Conservation (phyloP, 1,140 invertebrate species). For the Latrodectus geometricus region DNA sequence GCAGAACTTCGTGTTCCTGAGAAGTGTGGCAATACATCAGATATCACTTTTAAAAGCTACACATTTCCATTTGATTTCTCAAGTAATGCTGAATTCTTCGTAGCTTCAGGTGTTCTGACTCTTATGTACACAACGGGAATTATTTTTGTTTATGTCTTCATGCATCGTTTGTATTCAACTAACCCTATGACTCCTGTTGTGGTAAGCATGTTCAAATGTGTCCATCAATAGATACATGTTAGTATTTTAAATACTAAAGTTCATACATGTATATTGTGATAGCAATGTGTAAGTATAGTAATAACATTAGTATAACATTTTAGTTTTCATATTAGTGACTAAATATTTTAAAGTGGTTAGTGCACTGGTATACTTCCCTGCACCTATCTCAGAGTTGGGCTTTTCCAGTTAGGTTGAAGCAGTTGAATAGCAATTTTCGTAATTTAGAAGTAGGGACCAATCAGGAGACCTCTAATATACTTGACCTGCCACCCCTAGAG, state of each 20-base stretch:
- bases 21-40: conserved; percentile 32
- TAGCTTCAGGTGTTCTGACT: conserved; percentile 77
- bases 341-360: too few species aligned
- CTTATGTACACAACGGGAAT: conserved; percentile 75
- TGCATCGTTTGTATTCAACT: conserved; percentile 74
- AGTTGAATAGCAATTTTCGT: too few species aligned
- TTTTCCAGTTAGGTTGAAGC: too few species aligned
- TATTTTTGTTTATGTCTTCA: conserved; percentile 75
- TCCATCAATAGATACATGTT: not conserved
- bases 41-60: conserved; percentile 30
- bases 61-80: conserved; percentile 71
- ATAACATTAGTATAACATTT: too few species aligned
- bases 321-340: too few species aligned
- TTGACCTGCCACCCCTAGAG: too few species aligned
- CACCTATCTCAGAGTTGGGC: too few species aligned
- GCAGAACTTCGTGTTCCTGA: conserved; percentile 48
- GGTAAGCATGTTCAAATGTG: conserved; percentile 67
- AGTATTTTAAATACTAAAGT: not conserved
- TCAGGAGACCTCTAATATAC: too few species aligned
- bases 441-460: too few species aligned
- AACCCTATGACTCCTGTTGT: conserved; percentile 72
- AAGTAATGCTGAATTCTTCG: conserved; percentile 77
- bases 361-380: too few species aligned
- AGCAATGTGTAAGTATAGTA: too few species aligned
- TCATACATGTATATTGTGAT: too few species aligned